These are phyloP conservation scores for Hephaestus fuliginosus DNA, from an alignment of 2,797 vertebrate genomes.

Conservation along the genomic window DNA sequence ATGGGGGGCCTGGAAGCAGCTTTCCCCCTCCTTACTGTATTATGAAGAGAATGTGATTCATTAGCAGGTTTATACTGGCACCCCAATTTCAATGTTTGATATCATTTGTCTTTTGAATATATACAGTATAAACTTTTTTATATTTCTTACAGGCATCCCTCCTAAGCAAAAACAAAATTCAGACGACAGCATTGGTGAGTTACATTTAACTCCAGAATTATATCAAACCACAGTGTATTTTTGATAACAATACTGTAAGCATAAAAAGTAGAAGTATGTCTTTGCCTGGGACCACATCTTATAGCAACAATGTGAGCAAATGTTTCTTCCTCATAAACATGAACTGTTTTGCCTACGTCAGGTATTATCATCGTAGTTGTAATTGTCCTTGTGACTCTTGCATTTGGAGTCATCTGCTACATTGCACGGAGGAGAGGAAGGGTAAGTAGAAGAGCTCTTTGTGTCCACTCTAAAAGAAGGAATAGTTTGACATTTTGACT, in stretches of 20 bases:
- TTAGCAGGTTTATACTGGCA: background rate
- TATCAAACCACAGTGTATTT: background rate
- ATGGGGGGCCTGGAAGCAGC: background rate
- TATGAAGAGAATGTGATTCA: background rate
- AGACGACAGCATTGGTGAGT: conserved; percentile 40
- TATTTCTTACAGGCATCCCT: background rate
- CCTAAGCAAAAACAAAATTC: fast-evolving
- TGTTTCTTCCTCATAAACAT: background rate
- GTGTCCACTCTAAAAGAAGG: background rate
- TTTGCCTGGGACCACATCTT: background rate
- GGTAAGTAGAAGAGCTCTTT: conserved; percentile 60
- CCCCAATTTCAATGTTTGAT: background rate
- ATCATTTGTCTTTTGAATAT: background rate
- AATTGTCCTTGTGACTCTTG: conserved; percentile 40
- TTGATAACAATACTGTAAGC: background rate
- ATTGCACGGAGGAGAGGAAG: conserved; percentile 53
- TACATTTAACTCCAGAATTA: background rate
- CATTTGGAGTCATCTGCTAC: conserved; percentile 43
- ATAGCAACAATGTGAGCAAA: background rate
- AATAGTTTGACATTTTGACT: background rate
- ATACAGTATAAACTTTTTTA: background rate
- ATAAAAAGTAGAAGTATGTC: background rate
- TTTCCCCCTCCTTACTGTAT: conserved; percentile 1
- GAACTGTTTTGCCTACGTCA: conserved; percentile 31
- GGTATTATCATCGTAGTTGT: conserved; percentile 67